Percentiles rank a stretch among this genome's conserved stretches.
phyloP scores from a whole-genome alignment of 2,888 invertebrate genomes.

The Nephrotoma guestfalica region DNA sequence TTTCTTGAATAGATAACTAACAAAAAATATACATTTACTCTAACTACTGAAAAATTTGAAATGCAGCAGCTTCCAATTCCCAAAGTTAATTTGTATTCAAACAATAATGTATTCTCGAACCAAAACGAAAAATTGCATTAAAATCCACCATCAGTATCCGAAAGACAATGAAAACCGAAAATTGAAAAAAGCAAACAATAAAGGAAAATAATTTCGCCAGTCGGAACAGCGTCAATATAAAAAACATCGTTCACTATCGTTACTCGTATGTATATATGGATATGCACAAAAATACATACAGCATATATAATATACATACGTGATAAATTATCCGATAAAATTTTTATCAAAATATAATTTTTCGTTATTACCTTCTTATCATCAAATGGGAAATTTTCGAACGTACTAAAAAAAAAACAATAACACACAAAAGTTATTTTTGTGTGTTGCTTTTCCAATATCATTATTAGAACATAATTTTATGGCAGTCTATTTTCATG shows the following conservation, averaged over 20 bases:
- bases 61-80: neutral
- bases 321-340: neutral
- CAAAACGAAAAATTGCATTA: neutral
- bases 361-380: neutral
- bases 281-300: neutral
- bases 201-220: neutral
- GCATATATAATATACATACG: neutral
- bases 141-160: neutral
- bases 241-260: neutral
- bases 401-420: neutral
- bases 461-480: neutral
- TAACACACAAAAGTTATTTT: neutral
- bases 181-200: neutral
- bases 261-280: neutral
- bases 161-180: neutral
- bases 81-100: neutral
- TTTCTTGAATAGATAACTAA: neutral
- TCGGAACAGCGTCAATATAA: neutral
- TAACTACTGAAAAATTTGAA: neutral
- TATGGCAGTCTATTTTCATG: neutral
- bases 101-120: neutral
- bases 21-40: neutral
- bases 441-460: neutral
- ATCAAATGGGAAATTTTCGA: neutral
- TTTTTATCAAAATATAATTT: neutral